Evolutionary conservation across 2,797 vertebrate species (phyloP), one percentile per base, ranked within the genome.

Genomic region (Malurus splendens): DNA sequence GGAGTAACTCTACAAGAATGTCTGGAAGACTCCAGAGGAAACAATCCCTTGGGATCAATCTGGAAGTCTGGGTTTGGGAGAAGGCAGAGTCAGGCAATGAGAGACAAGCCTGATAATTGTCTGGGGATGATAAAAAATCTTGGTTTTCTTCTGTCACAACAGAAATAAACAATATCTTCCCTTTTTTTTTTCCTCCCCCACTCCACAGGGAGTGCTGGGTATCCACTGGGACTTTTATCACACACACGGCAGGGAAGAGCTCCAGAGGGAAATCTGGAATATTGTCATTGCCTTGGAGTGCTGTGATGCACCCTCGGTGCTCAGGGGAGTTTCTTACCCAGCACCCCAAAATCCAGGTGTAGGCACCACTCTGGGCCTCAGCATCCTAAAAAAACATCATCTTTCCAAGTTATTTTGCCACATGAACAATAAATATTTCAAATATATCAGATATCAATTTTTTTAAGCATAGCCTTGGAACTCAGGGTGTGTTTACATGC

Each of bases 261-360:
- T 83, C 61, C 86, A 65, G 90, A 45, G 83, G 12, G 62, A 80
- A 18, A 4, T 0, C 0, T 18, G 61, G 66, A 71, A 68, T 77
- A 7, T 59, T 39, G 24, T 28, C 10, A 11, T 3, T n/a, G 65
- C 7, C 27, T 39, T 45, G 76, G 56, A 56, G 16, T 2, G 14
- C 36, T 38, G 65, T 18, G 33, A 27, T 0, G 0, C 10, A 23
- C 13, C 64, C 7, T 0, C 2, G 38, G 30, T 45, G 16, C 36
- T 72, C 0, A 13, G 0, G 61, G 32, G 50, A 60, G 18, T 54
- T 74, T 28, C 76, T 47, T 17, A 18, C 23, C 2, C 48, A 48
- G 24, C 56, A n/a, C 17, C 30, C 30, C 81, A 39, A 14, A 1
- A 66, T 66, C 30, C 22, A 38, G 45, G 18, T 47, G 51, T 1